Evolutionary conservation across 2,888 invertebrate species (phyloP), one percentile per base, ranked within the genome.

Genomic region (Ormia ochracea): DNA sequence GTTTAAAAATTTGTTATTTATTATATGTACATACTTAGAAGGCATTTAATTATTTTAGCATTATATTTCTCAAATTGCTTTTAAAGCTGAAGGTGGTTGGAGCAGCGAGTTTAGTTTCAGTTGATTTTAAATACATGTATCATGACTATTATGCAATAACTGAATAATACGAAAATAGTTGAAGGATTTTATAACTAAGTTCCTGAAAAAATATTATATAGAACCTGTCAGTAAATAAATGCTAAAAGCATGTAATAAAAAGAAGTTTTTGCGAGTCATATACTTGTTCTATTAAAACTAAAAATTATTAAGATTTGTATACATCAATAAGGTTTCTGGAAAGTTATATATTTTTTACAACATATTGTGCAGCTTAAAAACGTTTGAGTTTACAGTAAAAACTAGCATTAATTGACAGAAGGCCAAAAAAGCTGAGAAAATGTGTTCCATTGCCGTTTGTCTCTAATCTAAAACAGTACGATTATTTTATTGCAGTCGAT

Each of bases 31-130:
- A n/a, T 19, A n/a, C n/a, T n/a, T n/a, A n/a, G n/a, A n/a, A 52
- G 9, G 31, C 45, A 23, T 54, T 65, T 19, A 21, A 43, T 19
- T 38, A 9, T 41, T 17, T 38, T 17, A 48, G 9, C 12, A 33
- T 41, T 38, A 31, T 33, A n/a, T n/a, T n/a, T 50, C 14, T 31
- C 4, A 14, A 14, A 59, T 54, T 54, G 1, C 6, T 14, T 41
- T 28, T 43, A 63, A 63, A 78, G 73, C 74, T 69, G 63, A 78
- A 78, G 78, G 68, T 58, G 63, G 56, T 78, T 78, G 61, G 56
- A 56, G 19, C 28, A 4, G 4, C 12, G 4, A 2, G 21, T n/a
- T 3, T 48, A 50, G 41, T 78, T 78, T 68, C 61, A 45, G 3
- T 54, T 61, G 17, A 23, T 52, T 56, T 38, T 14, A 5, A 0